A percentile compares a stretch with the other conserved stretches of the same genome.
Conservation (phyloP, 2,888 invertebrate species). For the Oasisia sp. region DNA sequence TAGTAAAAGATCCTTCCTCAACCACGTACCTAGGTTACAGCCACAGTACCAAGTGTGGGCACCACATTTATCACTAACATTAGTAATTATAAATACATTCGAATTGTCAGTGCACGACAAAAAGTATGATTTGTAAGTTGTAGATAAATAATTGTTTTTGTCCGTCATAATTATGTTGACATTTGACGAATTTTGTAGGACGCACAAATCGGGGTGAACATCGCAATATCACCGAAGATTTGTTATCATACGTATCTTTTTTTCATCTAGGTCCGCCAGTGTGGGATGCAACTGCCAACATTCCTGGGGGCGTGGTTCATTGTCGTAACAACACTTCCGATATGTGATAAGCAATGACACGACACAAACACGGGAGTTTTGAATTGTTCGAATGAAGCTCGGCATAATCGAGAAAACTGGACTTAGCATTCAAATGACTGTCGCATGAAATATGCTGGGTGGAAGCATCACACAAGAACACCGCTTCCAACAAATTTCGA, state of each 20-base stretch:
- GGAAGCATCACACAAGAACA: background rate
- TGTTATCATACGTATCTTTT: background rate
- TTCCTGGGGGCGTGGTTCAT: background rate
- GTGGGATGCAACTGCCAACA: background rate
- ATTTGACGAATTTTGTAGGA: background rate
- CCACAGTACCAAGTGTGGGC: background rate
- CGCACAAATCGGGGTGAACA: background rate
- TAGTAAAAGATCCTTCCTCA: too few species aligned
- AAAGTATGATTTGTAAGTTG: too few species aligned
- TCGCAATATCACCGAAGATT: background rate
- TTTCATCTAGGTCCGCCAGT: background rate
- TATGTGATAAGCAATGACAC: slow-evolving; percentile 1
- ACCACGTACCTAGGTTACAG: too few species aligned
- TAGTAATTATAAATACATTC: too few species aligned
- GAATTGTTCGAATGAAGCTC: background rate
- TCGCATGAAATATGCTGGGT: background rate
- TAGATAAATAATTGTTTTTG: too few species aligned
- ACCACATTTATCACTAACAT: background rate
- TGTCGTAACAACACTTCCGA: slow-evolving; percentile 3
- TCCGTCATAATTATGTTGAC: too few species aligned
- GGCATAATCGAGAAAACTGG: background rate
- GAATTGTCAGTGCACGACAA: too few species aligned
- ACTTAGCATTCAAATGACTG: background rate
- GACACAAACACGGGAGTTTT: background rate
- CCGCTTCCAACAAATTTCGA: background rate